phyloP scores from a whole-genome alignment of 2,113 vertebrate species.

The Heloderma charlesbogerti region DNA sequence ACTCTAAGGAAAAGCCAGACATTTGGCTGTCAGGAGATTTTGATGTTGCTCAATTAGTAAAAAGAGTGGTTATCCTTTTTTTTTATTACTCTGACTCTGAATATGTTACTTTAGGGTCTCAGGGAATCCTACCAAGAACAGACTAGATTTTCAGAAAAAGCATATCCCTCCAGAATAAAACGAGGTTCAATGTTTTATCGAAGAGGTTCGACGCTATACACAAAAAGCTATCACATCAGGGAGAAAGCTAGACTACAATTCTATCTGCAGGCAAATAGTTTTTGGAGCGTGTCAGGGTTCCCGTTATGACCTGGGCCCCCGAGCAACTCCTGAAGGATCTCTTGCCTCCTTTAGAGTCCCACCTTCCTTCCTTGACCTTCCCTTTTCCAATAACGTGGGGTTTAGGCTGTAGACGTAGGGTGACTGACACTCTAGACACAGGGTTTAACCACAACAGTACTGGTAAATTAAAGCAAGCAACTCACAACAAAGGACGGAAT shows the following conservation, averaged over 20 bases:
- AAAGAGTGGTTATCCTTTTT: too few relatives aligned
- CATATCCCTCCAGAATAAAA: not conserved
- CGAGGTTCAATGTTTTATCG: not conserved
- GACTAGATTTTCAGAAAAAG: not conserved
- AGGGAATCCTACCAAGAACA: not conserved
- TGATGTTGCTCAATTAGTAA: not conserved
- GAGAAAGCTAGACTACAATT: not conserved
- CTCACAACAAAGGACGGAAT: too few relatives aligned
- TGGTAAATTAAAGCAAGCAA: too few relatives aligned
- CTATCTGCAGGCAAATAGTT: not conserved
- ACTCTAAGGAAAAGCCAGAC: not conserved
- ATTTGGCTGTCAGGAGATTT: not conserved
- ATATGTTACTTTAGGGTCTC: not conserved
- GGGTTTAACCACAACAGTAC: too few relatives aligned
- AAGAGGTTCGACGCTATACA: not conserved
- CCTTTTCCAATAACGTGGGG: too few relatives aligned
- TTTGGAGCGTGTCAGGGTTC: too few relatives aligned
- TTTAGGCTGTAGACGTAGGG: too few relatives aligned
- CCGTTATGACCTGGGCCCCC: too few relatives aligned
- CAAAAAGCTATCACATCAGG: not conserved
- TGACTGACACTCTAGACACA: too few relatives aligned
- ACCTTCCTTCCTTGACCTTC: too few relatives aligned
- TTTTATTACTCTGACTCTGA: not conserved
- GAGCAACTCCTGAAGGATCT: too few relatives aligned
- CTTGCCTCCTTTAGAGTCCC: too few relatives aligned